Evolutionary conservation across 2,888 invertebrate species (phyloP).

Genomic region (Tanypteryx hageni): DNA sequence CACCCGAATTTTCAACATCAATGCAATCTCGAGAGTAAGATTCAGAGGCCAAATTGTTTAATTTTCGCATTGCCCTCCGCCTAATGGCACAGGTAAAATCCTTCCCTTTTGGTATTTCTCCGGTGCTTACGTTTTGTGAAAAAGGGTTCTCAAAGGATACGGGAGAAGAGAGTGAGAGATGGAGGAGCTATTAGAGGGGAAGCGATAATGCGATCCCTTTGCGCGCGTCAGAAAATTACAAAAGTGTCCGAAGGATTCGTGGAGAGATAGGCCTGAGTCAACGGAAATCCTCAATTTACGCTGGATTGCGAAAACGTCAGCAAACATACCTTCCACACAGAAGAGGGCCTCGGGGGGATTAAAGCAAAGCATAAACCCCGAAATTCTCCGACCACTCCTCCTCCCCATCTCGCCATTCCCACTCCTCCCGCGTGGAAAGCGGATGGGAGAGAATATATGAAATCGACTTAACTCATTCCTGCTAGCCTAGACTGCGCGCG

Average conservation of each 20-base stretch:
- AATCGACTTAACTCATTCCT: constrained; percentile 32
- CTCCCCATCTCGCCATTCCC: not conserved
- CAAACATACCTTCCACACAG: constrained; percentile 60
- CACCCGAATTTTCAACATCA: not conserved
- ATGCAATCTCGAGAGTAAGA: not conserved
- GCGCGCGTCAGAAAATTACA: constrained; percentile 17
- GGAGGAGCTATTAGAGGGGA: not conserved
- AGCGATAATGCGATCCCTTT: constrained; percentile 57
- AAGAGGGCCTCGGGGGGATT: constrained; percentile 55
- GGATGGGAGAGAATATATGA: constrained; percentile 17
- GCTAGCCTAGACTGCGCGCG: not conserved
- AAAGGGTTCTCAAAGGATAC: not conserved
- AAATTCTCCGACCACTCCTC: constrained; percentile 23
- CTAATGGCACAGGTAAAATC: constrained; percentile 19
- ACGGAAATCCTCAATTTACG: constrained; percentile 64
- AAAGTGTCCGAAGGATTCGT: constrained; percentile 14
- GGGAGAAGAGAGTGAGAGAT: not conserved
- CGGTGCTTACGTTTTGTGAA: not conserved
- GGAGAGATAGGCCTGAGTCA: constrained; percentile 38
- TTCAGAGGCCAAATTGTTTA: not conserved
- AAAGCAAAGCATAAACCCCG: constrained; percentile 54
- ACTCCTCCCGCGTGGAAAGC: not conserved
- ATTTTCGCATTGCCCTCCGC: not conserved
- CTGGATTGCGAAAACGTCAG: constrained; percentile 63
- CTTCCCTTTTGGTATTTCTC: not conserved